These are phyloP conservation scores for Podarcis lilfordi DNA, from an alignment of 2,797 vertebrate genomes.

Conservation along the genomic window DNA sequence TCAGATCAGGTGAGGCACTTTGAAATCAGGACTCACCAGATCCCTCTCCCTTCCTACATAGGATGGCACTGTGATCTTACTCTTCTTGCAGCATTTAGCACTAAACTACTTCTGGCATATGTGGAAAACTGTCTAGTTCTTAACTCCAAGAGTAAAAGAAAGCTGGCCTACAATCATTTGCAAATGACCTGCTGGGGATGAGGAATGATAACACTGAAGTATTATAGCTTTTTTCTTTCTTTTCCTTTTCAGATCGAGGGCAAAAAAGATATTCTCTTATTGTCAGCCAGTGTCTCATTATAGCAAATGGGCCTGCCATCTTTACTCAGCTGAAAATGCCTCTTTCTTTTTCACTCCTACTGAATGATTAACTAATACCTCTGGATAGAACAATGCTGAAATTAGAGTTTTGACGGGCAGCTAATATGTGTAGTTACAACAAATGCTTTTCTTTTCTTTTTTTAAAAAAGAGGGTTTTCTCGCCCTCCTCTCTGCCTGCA, in stretches of 20 bases:
- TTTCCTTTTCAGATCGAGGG: slow-evolving; percentile 3
- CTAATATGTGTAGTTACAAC: slow-evolving; percentile 28
- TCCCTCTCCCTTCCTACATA: no score
- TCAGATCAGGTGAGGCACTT: no score
- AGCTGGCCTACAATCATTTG: slow-evolving; percentile 29
- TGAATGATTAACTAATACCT: slow-evolving; percentile 40
- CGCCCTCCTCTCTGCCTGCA: neutral
- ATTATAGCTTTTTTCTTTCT: slow-evolving; percentile 26
- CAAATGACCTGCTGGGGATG: slow-evolving; percentile 43
- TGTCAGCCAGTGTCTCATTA: slow-evolving; percentile 50
- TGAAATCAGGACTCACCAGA: no score
- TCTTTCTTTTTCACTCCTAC: slow-evolving; percentile 8
- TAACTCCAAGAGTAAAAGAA: neutral
- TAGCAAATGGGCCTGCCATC: slow-evolving; percentile 47
- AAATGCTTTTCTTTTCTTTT: slow-evolving; percentile 15
- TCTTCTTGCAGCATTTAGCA: neutral
- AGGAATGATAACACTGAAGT: slow-evolving; percentile 45
- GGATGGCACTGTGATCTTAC: no score
- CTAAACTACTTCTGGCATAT: slow-evolving; percentile 4
- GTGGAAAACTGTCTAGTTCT: slow-evolving; percentile 46
- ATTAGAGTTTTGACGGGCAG: slow-evolving; percentile 24
- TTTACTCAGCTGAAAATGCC: slow-evolving; percentile 26
- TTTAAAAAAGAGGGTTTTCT: no score
- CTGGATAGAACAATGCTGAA: slow-evolving; percentile 47
- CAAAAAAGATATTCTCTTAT: slow-evolving; percentile 51